A percentile compares a stretch with the other conserved stretches of the same genome.
These are phyloP conservation scores for Drosophila tsacasi DNA, from an alignment of 1,140 invertebrate genomes.

Conservation along the genomic window DNA sequence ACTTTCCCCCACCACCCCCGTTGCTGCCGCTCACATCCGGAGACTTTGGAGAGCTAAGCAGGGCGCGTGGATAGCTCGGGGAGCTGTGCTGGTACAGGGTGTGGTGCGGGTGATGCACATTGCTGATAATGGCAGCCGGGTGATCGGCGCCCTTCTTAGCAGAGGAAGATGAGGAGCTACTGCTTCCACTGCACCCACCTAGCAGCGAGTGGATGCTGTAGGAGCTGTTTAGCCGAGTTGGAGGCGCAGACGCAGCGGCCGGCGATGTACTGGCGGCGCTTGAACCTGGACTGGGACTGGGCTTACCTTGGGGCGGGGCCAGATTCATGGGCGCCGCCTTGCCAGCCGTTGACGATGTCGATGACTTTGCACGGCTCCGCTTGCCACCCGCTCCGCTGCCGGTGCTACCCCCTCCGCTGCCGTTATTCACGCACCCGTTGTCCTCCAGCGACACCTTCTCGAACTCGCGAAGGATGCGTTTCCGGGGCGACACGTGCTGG, in stretches of 20 bases:
- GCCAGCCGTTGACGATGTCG: conserved; percentile 38
- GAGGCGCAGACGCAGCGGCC: conserved; percentile 55
- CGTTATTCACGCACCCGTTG: conserved; percentile 59
- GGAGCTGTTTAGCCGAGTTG: conserved; percentile 86
- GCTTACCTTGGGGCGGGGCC: conserved; percentile 60
- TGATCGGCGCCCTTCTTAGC: conserved; percentile 58
- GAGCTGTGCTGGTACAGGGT: conserved; percentile 50
- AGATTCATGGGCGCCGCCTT: conserved; percentile 62
- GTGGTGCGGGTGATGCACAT: conserved; percentile 68
- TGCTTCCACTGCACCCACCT: conserved; percentile 86
- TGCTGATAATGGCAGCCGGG: conserved; percentile 71
- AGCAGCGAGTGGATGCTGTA: conserved; percentile 92
- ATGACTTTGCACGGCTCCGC: conserved; percentile 85
- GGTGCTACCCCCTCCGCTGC: conserved; percentile 65
- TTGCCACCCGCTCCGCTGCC: conserved; percentile 81
- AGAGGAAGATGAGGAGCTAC: conserved; percentile 42
- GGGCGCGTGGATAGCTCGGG: conserved; percentile 57
- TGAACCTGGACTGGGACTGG: conserved; percentile 24
- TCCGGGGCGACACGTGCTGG: conserved; percentile 89
- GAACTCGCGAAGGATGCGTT: conserved; percentile 90
- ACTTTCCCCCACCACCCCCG: conserved; percentile 68
- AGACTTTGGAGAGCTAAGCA: conserved; percentile 73
- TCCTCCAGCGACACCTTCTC: conserved; percentile 91
- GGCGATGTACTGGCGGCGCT: conserved; percentile 43
- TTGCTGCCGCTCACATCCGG: conserved; percentile 69